Base-by-base conservation (phyloP, 2,888 invertebrate species). In the Germaria angustata region DNA sequence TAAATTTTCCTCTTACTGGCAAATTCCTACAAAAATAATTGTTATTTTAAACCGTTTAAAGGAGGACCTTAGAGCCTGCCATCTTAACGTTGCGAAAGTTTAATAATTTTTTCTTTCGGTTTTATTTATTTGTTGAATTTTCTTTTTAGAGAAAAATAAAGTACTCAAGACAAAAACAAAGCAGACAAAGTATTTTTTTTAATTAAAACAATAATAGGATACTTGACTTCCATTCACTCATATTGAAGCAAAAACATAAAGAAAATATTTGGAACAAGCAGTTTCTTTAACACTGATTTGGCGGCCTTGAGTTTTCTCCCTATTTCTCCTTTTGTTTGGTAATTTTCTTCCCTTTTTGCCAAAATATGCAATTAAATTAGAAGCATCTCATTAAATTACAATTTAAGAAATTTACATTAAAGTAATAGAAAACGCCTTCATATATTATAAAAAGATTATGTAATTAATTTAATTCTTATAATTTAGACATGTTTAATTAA, bases 381-480 rank as follows among this genome's bases (percentile, higher is more conserved):
- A 61, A 68, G 53, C 55, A 46, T 55, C 63, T 75, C 17, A 5
- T 34, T 72, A 59, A 75, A 75, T 65, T 65, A 65, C 41, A 63
- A 53, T 34, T 63, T 73, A 15, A 34, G 44, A 41, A 41, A 15
- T 57, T 71, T 6, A n/a, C 34, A 55, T 34, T 22, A 22, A 69
- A 71, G 34, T 34, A 2, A 68, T n/a, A n/a, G 53, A 36, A 41
- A 24, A 13, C 41, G 17, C 41, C 55, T 13, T 13, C 32, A n/a
- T n/a, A n/a, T n/a, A n/a, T n/a, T n/a, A n/a, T n/a, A n/a, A n/a
- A n/a, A n/a, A n/a, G n/a, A n/a, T n/a, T n/a, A n/a, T n/a, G n/a
- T n/a, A n/a, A n/a, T n/a, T n/a, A n/a, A n/a, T n/a, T n/a, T n/a
- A n/a, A n/a, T n/a, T n/a, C n/a, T n/a, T n/a, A n/a, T n/a, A n/a